Evolutionary conservation across 2,797 vertebrate species (phyloP).

Genomic region (Acanthiza pusilla): DNA sequence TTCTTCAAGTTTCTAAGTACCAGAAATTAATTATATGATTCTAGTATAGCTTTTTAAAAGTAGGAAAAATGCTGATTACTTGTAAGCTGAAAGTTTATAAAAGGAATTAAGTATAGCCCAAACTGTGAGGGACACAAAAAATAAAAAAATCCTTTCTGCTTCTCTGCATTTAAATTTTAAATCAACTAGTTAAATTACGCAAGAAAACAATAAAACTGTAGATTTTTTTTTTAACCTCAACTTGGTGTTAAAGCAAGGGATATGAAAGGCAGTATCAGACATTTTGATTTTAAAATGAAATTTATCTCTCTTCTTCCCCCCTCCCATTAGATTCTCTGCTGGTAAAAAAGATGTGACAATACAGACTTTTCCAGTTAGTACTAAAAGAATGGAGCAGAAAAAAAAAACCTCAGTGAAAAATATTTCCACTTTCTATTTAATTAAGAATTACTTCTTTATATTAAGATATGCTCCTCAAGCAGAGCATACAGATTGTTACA

Average conservation of each 20-base stretch:
- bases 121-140: not conserved
- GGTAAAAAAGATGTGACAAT: not conserved
- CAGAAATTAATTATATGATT: not conserved
- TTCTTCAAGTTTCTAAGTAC: not conserved
- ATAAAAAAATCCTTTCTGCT: not conserved
- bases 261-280: not conserved
- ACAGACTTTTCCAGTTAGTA: not conserved
- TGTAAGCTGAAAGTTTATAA: not conserved
- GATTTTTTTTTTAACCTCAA: not conserved
- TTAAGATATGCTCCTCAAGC: not conserved
- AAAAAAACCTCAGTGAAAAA: not conserved
- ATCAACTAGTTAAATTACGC: not conserved
- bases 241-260: not conserved
- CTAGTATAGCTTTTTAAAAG: not conserved
- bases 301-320: not conserved
- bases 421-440: not conserved
- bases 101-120: not conserved
- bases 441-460: not conserved
- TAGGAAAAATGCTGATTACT: not conserved
- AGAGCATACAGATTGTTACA: not conserved
- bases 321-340: not conserved
- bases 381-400: not conserved
- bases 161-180: not conserved
- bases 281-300: not conserved
- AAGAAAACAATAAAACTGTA: not conserved